Conservation (phyloP, 2,797 vertebrate genomes). For the Chelon labrosus region DNA sequence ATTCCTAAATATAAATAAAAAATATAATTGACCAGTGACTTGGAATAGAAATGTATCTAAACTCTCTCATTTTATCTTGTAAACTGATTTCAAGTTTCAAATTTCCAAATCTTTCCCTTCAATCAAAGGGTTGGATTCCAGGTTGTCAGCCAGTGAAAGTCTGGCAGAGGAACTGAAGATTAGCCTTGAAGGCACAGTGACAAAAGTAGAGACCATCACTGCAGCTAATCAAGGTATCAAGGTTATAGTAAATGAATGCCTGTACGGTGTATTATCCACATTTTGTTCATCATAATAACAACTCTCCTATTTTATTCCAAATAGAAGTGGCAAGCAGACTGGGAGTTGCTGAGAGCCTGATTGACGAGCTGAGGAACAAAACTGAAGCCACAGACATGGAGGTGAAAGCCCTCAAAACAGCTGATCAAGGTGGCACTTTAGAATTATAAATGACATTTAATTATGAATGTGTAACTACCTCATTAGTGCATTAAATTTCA, state of each 20-base stretch:
- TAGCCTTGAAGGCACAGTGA: conserved; percentile 3
- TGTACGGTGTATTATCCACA: background rate
- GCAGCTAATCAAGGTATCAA: conserved; percentile 19
- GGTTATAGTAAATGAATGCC: background rate
- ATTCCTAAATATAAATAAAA: background rate
- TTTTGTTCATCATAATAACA: background rate
- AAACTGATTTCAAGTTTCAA: background rate
- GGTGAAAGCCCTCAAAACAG: conserved; percentile 20
- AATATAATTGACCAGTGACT: background rate
- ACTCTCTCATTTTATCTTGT: too few species aligned
- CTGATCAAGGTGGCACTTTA: conserved; percentile 16
- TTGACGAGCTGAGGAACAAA: conserved; percentile 24
- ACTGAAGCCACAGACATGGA: conserved; percentile 8
- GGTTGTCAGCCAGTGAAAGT: conserved; percentile 3
- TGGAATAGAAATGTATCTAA: too few species aligned
- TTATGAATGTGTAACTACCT: background rate
- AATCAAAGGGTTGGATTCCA: conserved; percentile 7
- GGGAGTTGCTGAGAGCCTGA: conserved; percentile 13
- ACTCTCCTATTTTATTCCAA: background rate
- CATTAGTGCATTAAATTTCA: background rate
- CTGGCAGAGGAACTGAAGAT: conserved; percentile 4
- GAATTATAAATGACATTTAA: background rate
- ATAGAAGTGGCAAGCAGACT: conserved; percentile 15
- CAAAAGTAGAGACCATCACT: conserved; percentile 2
- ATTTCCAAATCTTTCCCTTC: background rate